Evolutionary conservation across 1,140 invertebrate species (phyloP), one percentile per base, ranked within the genome.

Genomic region (Listronotus bonariensis): DNA sequence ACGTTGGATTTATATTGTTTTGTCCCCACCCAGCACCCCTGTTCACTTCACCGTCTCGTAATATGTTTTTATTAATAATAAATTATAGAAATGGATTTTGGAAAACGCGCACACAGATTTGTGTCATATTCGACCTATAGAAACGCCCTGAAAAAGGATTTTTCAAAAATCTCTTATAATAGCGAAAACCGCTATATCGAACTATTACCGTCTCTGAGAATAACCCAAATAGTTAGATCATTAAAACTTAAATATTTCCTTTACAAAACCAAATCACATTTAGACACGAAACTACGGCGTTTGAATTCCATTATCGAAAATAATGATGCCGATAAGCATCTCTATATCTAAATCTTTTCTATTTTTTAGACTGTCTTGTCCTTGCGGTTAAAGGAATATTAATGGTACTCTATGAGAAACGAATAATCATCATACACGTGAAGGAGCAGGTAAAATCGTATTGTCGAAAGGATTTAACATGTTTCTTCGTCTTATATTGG

Each of bases 301-400:
- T 62, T 53, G 49, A 62, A 62, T 62, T 32, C 59, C 59, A 62
- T 62, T 62, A 62, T 62, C 51, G 48, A 53, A 62, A 62, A 62
- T 62, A 62, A 62, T 62, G 59, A 62, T 53, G 45, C 59, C 31
- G 59, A 62, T 62, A 62, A 62, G 18, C 26, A 62, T 62, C 59
- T 62, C 32, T 49, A 62, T 62, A 62, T 52, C 59, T 62, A 62
- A 53, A 62, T 62, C 34, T 62, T 51, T 60, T 34, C 57, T 40
- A 51, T 45, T 62, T 62, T 62, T 62, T 48, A 43, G 17, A n/a
- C 40, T 62, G 59, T 62, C 59, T 62, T 53, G 59, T 52, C 40
- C 48, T 42, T 49, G 59, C 26, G 46, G 59, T 53, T 45, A 18
- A 49, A 62, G 36, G 55, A 17, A 57, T 57, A 54, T 54, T 54